Conservation (phyloP, 2,113 vertebrate species). For the Crotalus horridus region DNA sequence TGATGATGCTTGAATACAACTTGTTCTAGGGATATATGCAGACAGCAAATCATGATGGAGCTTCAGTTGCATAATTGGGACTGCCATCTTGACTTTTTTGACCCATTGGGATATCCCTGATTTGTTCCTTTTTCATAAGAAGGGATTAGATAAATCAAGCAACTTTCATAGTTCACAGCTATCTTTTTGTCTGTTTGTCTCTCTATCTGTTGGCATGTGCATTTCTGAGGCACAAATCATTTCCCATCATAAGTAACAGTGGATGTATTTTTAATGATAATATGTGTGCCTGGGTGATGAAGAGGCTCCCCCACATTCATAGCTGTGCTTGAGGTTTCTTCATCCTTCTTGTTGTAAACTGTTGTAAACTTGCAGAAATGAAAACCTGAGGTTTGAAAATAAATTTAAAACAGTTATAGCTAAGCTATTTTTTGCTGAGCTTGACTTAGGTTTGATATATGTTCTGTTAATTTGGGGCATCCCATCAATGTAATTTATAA, state of each 20-base stretch:
- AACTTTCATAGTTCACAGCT: background rate
- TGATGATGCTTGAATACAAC: background rate
- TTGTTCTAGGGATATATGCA: background rate
- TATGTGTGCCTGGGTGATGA: background rate
- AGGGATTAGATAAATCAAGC: background rate
- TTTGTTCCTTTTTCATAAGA: background rate
- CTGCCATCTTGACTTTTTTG: background rate
- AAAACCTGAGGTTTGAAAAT: background rate
- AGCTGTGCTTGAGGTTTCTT: background rate
- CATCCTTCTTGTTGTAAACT: background rate
- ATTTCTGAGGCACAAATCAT: background rate
- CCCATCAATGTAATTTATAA: background rate
- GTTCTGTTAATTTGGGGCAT: background rate
- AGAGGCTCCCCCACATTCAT: background rate
- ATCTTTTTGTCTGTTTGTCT: background rate
- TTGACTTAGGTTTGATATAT: too few species aligned
- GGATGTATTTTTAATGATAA: background rate
- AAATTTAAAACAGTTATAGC: background rate
- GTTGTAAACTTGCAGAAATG: background rate
- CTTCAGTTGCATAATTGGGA: background rate
- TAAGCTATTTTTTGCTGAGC: background rate
- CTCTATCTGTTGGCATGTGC: background rate
- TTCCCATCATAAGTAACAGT: background rate
- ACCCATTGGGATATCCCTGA: background rate
- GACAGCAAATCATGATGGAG: background rate